These are phyloP conservation scores for Eidolon dupreanum DNA, from an alignment of 2,797 vertebrate genomes.

Conservation along the genomic window DNA sequence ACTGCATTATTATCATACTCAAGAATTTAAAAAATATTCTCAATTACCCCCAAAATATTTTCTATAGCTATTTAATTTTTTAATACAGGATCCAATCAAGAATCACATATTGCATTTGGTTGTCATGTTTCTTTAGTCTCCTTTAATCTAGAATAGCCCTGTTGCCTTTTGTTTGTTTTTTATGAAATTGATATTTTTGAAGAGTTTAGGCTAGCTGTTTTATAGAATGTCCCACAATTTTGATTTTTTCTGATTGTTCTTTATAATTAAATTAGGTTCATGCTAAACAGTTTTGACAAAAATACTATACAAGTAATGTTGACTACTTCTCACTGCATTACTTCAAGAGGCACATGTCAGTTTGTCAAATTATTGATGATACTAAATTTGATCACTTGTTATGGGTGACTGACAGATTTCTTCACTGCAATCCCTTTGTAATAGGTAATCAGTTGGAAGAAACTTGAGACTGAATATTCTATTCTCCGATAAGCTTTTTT, in stretches of 20 bases:
- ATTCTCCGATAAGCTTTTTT: neutral
- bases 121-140: slow-evolving; percentile 34
- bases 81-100: neutral
- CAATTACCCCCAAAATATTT: neutral
- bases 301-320: neutral
- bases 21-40: slow-evolving; percentile 29
- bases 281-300: neutral
- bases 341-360: neutral
- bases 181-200: neutral
- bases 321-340: neutral
- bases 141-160: neutral
- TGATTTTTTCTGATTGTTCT: neutral
- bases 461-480: neutral
- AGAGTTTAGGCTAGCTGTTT: neutral
- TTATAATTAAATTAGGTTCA: slow-evolving; percentile 12
- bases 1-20: neutral
- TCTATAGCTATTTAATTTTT: neutral
- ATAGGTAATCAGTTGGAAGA: neutral
- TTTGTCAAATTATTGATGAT: neutral
- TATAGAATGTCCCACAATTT: neutral
- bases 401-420: neutral
- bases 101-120: slow-evolving; percentile 41
- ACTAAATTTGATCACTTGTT: slow-evolving; percentile 21
- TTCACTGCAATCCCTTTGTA: neutral
- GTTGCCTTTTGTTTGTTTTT: neutral